Evolutionary conservation across 2,797 vertebrate species (phyloP).

Genomic region (Trichosurus vulpecula): DNA sequence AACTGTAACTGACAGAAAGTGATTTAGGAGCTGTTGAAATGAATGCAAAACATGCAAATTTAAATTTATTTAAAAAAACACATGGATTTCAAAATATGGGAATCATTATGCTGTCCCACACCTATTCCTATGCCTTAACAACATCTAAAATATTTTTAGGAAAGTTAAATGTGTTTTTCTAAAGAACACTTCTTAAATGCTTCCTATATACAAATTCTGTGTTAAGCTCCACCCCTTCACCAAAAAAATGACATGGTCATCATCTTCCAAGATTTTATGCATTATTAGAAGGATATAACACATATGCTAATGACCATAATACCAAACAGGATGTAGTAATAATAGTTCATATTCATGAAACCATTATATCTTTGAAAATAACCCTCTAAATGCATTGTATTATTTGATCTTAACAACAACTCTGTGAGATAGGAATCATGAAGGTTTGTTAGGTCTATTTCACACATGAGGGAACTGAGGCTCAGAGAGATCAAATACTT

Average conservation of each 20-base stretch:
- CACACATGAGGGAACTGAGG: background rate
- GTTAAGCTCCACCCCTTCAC: background rate
- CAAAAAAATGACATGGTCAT: background rate
- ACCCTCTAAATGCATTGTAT: background rate
- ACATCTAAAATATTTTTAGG: background rate
- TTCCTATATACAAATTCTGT: background rate
- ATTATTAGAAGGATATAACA: background rate
- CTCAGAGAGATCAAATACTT: background rate
- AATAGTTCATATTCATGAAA: background rate
- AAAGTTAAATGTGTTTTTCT: background rate
- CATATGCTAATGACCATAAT: background rate
- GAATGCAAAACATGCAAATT: constrained; percentile 23
- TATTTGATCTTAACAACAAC: background rate
- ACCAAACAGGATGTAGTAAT: background rate
- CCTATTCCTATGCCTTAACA: background rate
- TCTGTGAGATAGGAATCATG: background rate
- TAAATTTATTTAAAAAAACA: constrained; percentile 49
- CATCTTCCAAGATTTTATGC: background rate
- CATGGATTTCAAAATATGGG: constrained; percentile 17
- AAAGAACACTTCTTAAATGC: background rate
- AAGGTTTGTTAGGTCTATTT: background rate
- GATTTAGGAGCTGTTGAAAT: constrained; percentile 40
- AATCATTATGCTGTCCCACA: background rate
- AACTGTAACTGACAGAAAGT: constrained; percentile 45
- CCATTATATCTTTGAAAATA: background rate